Evolutionary conservation across 1,140 invertebrate genomes (phyloP).

Genomic region (Tetraneura akinire): DNA sequence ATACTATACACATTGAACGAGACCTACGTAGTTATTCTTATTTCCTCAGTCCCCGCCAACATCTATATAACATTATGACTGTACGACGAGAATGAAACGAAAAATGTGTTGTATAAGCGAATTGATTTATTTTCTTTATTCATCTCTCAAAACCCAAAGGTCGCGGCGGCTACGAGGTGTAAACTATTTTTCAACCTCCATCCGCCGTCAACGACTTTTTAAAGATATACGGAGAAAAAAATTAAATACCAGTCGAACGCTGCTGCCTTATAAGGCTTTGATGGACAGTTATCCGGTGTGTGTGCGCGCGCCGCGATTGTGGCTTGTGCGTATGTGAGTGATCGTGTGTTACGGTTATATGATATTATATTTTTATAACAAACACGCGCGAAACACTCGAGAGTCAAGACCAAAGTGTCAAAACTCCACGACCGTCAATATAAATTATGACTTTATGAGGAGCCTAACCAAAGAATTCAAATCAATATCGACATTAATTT

Average conservation of each 20-base stretch:
- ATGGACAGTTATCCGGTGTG: conserved; percentile 48
- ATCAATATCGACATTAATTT: not conserved
- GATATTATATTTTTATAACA: conserved; percentile 24
- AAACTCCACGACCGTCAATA: not conserved
- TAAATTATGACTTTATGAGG: not conserved
- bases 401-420: not conserved
- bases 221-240: not conserved
- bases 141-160: not conserved
- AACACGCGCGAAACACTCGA: not conserved
- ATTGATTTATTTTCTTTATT: not conserved
- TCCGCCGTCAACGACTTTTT: not conserved
- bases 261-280: conserved; percentile 39
- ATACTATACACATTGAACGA: not conserved
- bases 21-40: too few relatives aligned
- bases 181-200: conserved; percentile 45
- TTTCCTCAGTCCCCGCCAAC: not conserved
- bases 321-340: not conserved
- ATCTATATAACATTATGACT: not conserved
- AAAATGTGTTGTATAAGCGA: not conserved
- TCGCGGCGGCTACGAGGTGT: conserved; percentile 12
- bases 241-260: conserved; percentile 33
- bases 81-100: conserved; percentile 11
- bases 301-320: not conserved
- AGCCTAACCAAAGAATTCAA: not conserved
- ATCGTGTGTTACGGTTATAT: conserved; percentile 11